Evolutionary conservation across 2,797 vertebrate species (phyloP), one percentile per base, ranked within the genome.

Genomic region (Mus minutoides): DNA sequence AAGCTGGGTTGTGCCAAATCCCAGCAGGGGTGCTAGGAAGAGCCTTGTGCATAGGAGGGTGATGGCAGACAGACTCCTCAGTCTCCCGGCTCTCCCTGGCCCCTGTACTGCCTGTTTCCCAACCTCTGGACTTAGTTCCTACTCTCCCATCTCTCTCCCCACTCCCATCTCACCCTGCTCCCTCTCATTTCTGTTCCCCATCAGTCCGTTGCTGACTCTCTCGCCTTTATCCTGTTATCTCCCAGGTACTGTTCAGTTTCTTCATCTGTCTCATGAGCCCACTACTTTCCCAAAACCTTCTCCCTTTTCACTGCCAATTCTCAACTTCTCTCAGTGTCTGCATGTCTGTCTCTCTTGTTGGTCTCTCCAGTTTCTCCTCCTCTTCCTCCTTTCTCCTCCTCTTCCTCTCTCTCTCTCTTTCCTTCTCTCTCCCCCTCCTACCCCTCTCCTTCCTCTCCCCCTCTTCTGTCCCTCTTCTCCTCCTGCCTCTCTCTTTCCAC

Each of bases 241-340:
- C n/a, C 40, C 56, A 3, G n/a, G 67, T 60, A 92, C 46, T 88
- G 34, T 24, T 84, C 46, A 22, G 46, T 64, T 85, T 96, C 31
- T 54, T 4, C 86, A 71, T 96, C 52, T 82, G 26, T 43, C 84
- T 91, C 21, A 49, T 43, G 56, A n/a, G 52, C 31, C 58, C 13
- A 9, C 14, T 69, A 94, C 34, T 62, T 75, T 75, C 56, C 92
- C 21, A 34, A 19, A 95, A 40, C 14, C 3, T 7, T 83, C 37
- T 87, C 46, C 22, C n/a, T 43, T 60, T 88, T 85, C 0, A 0
- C 31, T 56, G 52, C 52, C 37, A 86, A 37, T 85, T 80, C 46
- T 60, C 0, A 85, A 82, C 76, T 83, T 67, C 43, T 75, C 62
- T 75, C 37, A 75, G 0, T 46, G 7, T 29, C 34, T 82, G 22